Evolutionary conservation across 2,113 vertebrate genomes (phyloP).

Genomic region (Cygnus atratus): DNA sequence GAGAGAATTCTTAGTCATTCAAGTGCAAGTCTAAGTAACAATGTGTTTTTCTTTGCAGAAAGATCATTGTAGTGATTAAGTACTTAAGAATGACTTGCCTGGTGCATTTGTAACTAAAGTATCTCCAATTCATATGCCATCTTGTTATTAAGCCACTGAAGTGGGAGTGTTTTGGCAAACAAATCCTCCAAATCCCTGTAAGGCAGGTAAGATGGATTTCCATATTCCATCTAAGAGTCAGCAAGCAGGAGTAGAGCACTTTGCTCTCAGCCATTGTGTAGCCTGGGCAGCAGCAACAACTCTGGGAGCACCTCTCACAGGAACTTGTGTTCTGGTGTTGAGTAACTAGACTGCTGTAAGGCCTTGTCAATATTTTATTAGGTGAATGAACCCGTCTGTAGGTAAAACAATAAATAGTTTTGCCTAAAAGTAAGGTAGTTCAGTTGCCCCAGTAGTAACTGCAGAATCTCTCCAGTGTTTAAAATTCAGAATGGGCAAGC

Average conservation of each 20-base stretch:
- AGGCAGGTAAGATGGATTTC: background rate
- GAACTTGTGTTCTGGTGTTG: background rate
- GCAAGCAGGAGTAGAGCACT: background rate
- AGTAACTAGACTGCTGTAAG: background rate
- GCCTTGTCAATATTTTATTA: background rate
- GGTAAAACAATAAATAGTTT: background rate
- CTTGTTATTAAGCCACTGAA: background rate
- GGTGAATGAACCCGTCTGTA: background rate
- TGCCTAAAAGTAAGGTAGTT: background rate
- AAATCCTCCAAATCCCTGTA: background rate
- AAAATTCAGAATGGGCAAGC: background rate
- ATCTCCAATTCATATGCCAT: background rate
- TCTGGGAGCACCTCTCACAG: background rate
- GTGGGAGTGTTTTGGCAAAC: background rate
- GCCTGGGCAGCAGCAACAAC: background rate
- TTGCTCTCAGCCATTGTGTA: rapidly evolving
- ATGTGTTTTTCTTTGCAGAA: background rate
- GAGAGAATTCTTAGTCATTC: background rate
- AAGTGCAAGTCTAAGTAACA: background rate
- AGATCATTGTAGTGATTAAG: background rate
- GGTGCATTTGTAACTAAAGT: background rate
- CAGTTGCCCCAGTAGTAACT: background rate
- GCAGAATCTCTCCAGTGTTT: background rate
- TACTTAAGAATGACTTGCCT: background rate
- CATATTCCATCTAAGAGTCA: background rate